phyloP scores from a whole-genome alignment of 2,888 invertebrate genomes.

The Pterostichus niger region DNA sequence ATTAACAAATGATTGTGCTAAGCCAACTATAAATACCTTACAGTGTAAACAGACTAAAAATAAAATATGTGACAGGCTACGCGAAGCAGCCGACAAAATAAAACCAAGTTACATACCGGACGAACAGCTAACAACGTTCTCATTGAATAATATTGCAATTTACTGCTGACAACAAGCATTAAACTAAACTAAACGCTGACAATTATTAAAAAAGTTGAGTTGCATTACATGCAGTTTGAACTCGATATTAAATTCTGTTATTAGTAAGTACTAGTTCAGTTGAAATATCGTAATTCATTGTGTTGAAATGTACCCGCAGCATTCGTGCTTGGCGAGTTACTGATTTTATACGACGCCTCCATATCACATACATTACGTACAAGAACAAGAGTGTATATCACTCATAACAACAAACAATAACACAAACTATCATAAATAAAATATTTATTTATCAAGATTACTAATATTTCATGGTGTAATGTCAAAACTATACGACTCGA shows the following conservation, averaged over 20 bases:
- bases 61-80: constrained; percentile 64
- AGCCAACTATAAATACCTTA: constrained; percentile 63
- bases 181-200: constrained; percentile 49
- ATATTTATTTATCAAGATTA: no score
- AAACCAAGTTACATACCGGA: constrained; percentile 44
- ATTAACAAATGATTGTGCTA: constrained; percentile 62
- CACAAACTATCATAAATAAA: background rate
- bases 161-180: constrained; percentile 46
- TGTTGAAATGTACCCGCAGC: constrained; percentile 28
- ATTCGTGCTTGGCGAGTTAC: constrained; percentile 1
- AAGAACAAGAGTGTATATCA: background rate
- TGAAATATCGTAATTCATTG: constrained; percentile 17
- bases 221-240: constrained; percentile 29
- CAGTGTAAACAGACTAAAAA: constrained; percentile 65
- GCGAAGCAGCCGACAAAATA: constrained; percentile 62
- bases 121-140: constrained; percentile 54
- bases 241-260: constrained; percentile 22
- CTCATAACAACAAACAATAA: background rate
- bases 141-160: constrained; percentile 63
- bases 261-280: constrained; percentile 11
- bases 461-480: no score
- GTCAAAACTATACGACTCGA: no score
- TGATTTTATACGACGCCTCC: constrained; percentile 14
- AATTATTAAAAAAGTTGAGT: constrained; percentile 32
- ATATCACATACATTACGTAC: background rate